Evolutionary conservation across 2,113 vertebrate species (phyloP).

Genomic region (Vulpes vulpes): DNA sequence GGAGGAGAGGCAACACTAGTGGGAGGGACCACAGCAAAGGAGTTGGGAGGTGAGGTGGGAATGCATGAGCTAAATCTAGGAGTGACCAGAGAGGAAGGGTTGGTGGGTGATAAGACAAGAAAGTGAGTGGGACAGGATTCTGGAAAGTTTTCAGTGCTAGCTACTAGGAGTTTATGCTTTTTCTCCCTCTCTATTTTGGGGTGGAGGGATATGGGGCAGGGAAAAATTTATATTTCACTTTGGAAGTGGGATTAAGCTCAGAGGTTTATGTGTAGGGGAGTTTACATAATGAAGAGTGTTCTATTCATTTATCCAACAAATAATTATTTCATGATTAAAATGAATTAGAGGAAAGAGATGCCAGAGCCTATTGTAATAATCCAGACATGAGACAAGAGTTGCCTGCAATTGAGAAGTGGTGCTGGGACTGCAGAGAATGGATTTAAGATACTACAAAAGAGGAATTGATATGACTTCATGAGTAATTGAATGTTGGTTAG

Average conservation of each 20-base stretch:
- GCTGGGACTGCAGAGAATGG: not conserved
- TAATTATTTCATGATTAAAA: constrained; percentile 69
- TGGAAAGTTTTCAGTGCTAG: not conserved
- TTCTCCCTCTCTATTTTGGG: not conserved
- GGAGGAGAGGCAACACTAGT: not conserved
- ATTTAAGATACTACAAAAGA: constrained; percentile 33
- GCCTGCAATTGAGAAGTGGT: not conserved
- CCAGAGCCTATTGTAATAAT: constrained; percentile 50
- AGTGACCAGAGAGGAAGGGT: not conserved
- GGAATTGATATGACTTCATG: not conserved
- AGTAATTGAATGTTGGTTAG: not conserved
- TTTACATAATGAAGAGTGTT: constrained; percentile 58
- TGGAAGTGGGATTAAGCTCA: constrained; percentile 35
- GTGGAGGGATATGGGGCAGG: not conserved
- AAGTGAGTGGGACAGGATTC: not conserved
- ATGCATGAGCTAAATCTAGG: not conserved
- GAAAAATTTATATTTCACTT: constrained; percentile 27
- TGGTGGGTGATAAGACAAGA: not conserved
- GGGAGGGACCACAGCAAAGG: not conserved
- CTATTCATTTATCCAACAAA: constrained; percentile 71
- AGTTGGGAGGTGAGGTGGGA: not conserved
- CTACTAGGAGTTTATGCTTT: not conserved
- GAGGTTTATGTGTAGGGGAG: not conserved
- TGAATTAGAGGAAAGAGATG: constrained; percentile 70
- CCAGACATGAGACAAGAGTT: not conserved